Percentiles rank a stretch among this genome's conserved stretches.
These are phyloP conservation scores for Bolborhynchus lineola DNA, from an alignment of 2,113 vertebrate genomes.

Conservation along the genomic window DNA sequence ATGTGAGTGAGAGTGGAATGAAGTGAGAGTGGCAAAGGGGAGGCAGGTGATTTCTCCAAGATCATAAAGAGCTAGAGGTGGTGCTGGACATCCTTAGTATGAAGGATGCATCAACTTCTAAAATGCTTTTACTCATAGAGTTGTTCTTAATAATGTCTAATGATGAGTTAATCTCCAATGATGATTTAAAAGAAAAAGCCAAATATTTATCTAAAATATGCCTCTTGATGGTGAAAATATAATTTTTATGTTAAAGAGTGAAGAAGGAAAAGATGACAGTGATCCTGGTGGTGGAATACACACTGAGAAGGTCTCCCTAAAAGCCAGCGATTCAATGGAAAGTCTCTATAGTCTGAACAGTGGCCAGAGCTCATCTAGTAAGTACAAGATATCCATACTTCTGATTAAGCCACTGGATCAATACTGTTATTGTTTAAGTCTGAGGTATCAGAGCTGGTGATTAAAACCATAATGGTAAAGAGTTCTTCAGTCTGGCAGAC, in stretches of 20 bases:
- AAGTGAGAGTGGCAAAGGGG: not conserved
- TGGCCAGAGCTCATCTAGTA: constrained; percentile 90
- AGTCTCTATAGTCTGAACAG: constrained; percentile 88
- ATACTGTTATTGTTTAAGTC: constrained; percentile 9
- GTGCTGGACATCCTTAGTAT: not conserved
- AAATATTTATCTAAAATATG: not conserved
- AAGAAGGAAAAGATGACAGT: constrained; percentile 64
- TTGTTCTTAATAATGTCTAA: not conserved
- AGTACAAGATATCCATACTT: constrained; percentile 56
- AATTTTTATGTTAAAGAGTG: constrained; percentile 70
- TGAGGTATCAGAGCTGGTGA: not conserved
- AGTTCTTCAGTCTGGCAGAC: not conserved
- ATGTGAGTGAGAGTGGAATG: not conserved
- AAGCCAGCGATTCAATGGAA: constrained; percentile 84
- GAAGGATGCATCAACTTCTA: not conserved
- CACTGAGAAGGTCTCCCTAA: constrained; percentile 68
- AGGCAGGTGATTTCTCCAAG: not conserved
- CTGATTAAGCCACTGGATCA: not conserved
- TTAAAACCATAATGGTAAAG: not conserved
- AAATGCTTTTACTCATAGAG: not conserved
- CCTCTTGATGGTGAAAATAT: not conserved
- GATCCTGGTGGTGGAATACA: constrained; percentile 63
- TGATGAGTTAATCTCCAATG: not conserved
- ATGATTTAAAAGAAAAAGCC: not conserved
- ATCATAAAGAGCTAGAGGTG: not conserved